phyloP scores from a whole-genome alignment of 2,888 invertebrate species.

The Hydraecia micacea region DNA sequence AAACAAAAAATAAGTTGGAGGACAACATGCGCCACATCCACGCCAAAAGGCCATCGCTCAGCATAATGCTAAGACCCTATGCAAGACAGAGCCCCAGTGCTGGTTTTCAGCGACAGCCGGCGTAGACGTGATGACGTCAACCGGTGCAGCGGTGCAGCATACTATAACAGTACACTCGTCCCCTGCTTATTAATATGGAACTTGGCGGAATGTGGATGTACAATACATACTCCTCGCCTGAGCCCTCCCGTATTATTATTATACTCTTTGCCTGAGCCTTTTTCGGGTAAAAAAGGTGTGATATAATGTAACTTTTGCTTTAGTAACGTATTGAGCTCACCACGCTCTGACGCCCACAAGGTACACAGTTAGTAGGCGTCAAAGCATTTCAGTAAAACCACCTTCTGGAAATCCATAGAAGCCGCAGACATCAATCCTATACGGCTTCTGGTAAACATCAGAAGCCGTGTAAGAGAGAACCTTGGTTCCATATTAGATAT shows the following conservation, averaged over 20 bases:
- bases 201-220: neutral
- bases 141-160: too few species aligned
- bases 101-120: too few species aligned
- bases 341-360: too few species aligned
- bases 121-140: too few species aligned
- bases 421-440: neutral
- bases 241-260: too few species aligned
- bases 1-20: too few species aligned
- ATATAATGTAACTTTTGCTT: neutral
- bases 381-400: neutral
- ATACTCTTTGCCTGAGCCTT: too few species aligned
- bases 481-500: neutral
- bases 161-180: neutral
- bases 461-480: neutral
- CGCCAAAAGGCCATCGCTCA: neutral
- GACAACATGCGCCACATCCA: neutral
- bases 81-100: too few species aligned
- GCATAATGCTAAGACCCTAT: too few species aligned
- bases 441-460: neutral
- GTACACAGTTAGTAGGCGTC: neutral
- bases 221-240: neutral
- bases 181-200: neutral
- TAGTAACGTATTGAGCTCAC: neutral
- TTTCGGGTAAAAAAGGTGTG: neutral
- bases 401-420: neutral